phyloP scores from a whole-genome alignment of 2,888 invertebrate species.

The Petrolisthes manimaculis region DNA sequence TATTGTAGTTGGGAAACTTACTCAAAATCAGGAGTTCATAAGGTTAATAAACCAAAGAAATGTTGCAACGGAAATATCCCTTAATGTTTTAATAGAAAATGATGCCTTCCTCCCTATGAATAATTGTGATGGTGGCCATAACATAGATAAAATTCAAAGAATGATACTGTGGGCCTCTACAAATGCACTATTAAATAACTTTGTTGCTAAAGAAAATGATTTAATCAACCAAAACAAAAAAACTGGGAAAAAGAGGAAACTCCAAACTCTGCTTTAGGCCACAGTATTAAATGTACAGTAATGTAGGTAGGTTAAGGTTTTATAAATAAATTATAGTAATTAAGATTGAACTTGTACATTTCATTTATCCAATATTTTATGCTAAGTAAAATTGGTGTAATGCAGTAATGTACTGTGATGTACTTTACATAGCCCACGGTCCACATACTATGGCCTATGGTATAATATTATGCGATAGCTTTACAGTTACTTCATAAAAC shows the following conservation, averaged over 20 bases:
- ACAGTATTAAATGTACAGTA: too few relatives aligned
- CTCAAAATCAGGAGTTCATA: too few relatives aligned
- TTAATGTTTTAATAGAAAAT: conserved; percentile 25
- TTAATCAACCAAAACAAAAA: conserved; percentile 15
- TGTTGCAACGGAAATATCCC: conserved; percentile 20
- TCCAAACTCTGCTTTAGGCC: background rate
- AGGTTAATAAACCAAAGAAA: conserved; percentile 19
- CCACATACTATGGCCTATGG: too few relatives aligned
- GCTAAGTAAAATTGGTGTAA: too few relatives aligned
- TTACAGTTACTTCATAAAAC: too few relatives aligned
- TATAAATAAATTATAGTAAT: too few relatives aligned
- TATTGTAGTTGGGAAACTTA: background rate
- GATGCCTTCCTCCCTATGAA: conserved; percentile 17
- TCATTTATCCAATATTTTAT: too few relatives aligned
- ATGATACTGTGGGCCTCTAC: conserved; percentile 31
- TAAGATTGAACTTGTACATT: too few relatives aligned
- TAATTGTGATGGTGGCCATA: conserved; percentile 13
- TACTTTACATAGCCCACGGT: too few relatives aligned
- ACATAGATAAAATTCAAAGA: conserved; percentile 30
- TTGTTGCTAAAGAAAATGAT: conserved; percentile 14
- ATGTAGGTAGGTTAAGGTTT: too few relatives aligned
- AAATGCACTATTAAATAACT: conserved; percentile 26
- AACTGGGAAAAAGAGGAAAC: conserved; percentile 28
- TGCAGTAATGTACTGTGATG: too few relatives aligned
- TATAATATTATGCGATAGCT: too few relatives aligned